These are phyloP conservation scores for Bradynema listronoti DNA, from an alignment of 1,140 invertebrate genomes.

Conservation along the genomic window DNA sequence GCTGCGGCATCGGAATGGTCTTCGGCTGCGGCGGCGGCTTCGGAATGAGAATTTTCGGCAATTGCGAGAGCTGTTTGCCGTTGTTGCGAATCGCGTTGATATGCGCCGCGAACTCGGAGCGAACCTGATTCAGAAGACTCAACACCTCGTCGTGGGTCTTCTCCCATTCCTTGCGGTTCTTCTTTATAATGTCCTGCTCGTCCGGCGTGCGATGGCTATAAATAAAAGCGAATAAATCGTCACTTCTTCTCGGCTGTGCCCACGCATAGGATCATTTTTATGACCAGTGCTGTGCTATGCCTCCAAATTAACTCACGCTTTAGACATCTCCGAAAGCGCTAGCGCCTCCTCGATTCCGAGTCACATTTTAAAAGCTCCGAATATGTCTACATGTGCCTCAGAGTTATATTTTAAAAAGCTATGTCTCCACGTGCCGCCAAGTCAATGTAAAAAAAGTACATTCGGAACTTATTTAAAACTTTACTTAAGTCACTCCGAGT, in stretches of 20 bases:
- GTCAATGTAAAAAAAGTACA: constrained; percentile 1
- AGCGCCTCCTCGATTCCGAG: too few species aligned
- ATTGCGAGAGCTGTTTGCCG: constrained; percentile 38
- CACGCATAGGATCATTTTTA: too few species aligned
- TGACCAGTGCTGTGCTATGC: too few species aligned
- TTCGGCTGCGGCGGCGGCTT: constrained; percentile 36
- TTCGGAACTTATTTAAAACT: constrained; percentile 22
- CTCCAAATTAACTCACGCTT: too few species aligned
- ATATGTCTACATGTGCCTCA: too few species aligned
- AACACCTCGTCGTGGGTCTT: constrained; percentile 29
- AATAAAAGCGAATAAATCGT: too few species aligned
- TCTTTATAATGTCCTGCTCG: constrained; percentile 28
- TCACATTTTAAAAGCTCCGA: too few species aligned
- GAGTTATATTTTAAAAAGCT: too few species aligned
- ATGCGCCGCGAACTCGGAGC: constrained; percentile 28
- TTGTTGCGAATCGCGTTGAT: constrained; percentile 30
- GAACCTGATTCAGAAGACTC: constrained; percentile 27
- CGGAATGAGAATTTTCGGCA: constrained; percentile 38
- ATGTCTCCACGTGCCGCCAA: too few species aligned
- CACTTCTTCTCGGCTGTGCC: too few species aligned
- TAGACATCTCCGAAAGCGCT: too few species aligned
- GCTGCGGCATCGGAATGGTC: constrained; percentile 27
- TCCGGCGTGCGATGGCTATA: constrained; percentile 6
- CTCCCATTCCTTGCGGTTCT: constrained; percentile 40
- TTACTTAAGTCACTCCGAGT: too few species aligned